Base-by-base conservation (phyloP, 2,888 invertebrate species). In the Campoletis raptor region DNA sequence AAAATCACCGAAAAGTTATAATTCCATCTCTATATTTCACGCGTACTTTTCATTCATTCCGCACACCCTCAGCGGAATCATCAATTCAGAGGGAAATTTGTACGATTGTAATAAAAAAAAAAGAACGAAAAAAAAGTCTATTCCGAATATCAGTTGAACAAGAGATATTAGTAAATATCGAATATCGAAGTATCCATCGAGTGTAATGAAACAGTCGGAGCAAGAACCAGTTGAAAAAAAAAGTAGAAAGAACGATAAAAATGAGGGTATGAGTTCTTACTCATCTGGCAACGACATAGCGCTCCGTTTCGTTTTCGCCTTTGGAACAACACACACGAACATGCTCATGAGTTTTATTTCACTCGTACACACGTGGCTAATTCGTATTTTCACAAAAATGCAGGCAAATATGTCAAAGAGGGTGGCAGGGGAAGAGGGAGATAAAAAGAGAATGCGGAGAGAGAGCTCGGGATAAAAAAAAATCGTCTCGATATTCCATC, bases 151-250 rank as follows among this genome's bases (percentile, higher is more conserved):
- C 69, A 57, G 67, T 67, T 57, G 70, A 77, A 48, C 77, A 42
- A 66, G 77, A 52, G 57, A 80, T 69, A 84, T 74, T 48, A 37
- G 70, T 70, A 79, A 82, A 80, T 83, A 83, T 83, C 76, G 76
- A 76, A 84, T 84, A 84, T 84, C 80, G 84, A 82, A 80, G 82
- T 70, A 82, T 42, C 77, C 69, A 79, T 79, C 79, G 70, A 82
- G 85, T 79, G 40, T 79, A 69, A 48, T 70, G 70, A 42, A 40
- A 52, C 74, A 37, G 54, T 37, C 18, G 37, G 40, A 24, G 64
- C 30, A 73, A 78, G 48, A 61, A 30, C 15, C 6, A 12, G 12
- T 24, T 10, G 57, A 18, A 7, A 5, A 12, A 10, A 54, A 21
- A 12, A 57, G 8, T 1, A 24, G 24, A 24, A 30, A 24, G 12